These are phyloP conservation scores for Zosterops hypoxanthus DNA, from an alignment of 2,113 vertebrate species.

Conservation along the genomic window DNA sequence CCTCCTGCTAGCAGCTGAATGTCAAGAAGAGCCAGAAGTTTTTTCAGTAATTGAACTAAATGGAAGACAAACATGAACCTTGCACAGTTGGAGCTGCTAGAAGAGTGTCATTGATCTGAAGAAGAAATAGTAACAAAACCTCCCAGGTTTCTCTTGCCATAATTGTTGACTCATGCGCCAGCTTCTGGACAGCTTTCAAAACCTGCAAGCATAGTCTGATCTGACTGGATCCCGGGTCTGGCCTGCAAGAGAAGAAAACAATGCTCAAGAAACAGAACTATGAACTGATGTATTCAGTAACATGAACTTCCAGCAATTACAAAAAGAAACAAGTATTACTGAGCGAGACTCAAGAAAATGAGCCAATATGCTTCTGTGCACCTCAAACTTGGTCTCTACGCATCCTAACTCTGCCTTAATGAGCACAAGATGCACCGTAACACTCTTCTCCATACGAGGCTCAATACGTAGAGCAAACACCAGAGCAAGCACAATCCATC, in stretches of 20 bases:
- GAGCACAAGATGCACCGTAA: neutral
- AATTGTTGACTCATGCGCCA: conserved; percentile 88
- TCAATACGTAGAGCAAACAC: fast-evolving
- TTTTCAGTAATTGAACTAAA: neutral
- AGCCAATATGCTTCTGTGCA: neutral
- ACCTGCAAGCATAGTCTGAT: conserved; percentile 92
- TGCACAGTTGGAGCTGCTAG: conserved; percentile 89
- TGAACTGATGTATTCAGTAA: neutral
- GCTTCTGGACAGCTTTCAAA: conserved; percentile 91
- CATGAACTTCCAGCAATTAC: neutral
- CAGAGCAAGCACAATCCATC: neutral
- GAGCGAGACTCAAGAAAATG: neutral
- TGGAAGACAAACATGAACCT: conserved; percentile 75
- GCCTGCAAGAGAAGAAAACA: conserved; percentile 74
- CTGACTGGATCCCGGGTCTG: conserved; percentile 88
- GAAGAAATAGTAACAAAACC: conserved; percentile 91
- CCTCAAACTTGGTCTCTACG: neutral
- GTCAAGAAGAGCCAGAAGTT: neutral
- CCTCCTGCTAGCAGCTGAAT: neutral
- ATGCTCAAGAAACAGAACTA: neutral
- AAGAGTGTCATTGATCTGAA: conserved; percentile 93
- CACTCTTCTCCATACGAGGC: neutral
- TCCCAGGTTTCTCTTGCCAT: conserved; percentile 98
- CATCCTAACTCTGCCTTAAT: neutral
- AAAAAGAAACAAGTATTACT: neutral